Percentiles rank a stretch among this genome's conserved stretches.
These are phyloP conservation scores for Yoshiicerus persimilis DNA, from an alignment of 1,140 invertebrate species.

Conservation along the genomic window DNA sequence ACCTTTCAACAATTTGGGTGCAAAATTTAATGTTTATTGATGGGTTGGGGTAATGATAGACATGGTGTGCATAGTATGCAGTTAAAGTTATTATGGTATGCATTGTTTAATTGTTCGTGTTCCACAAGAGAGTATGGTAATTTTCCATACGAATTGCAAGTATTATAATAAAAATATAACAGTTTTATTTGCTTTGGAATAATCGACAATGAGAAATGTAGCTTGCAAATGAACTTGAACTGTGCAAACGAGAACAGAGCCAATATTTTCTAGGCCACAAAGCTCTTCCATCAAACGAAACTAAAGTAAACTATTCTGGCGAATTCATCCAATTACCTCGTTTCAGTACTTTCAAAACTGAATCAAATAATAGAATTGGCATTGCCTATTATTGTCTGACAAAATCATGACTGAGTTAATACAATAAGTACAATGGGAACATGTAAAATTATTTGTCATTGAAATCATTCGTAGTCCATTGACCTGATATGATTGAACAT, in stretches of 20 bases:
- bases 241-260: not conserved
- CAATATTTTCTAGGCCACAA: not conserved
- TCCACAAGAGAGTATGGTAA: not conserved
- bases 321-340: not conserved
- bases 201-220: not conserved
- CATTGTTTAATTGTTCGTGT: not conserved
- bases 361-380: conserved; percentile 2
- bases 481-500: conserved; percentile 25
- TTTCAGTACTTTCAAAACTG: not conserved
- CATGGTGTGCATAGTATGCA: not conserved
- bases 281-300: not conserved
- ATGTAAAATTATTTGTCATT: conserved; percentile 31
- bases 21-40: not conserved
- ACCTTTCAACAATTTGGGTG: not conserved
- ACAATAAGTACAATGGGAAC: not conserved
- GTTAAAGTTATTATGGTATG: not conserved
- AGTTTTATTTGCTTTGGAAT: not conserved
- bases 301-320: not conserved
- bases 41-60: not conserved
- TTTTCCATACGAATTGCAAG: not conserved
- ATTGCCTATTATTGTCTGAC: not conserved
- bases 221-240: not conserved
- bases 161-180: not conserved
- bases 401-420: conserved; percentile 1
- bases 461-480: conserved; percentile 27